Conservation (phyloP, 2,888 invertebrate genomes). For the Polyommatus iphigenia region DNA sequence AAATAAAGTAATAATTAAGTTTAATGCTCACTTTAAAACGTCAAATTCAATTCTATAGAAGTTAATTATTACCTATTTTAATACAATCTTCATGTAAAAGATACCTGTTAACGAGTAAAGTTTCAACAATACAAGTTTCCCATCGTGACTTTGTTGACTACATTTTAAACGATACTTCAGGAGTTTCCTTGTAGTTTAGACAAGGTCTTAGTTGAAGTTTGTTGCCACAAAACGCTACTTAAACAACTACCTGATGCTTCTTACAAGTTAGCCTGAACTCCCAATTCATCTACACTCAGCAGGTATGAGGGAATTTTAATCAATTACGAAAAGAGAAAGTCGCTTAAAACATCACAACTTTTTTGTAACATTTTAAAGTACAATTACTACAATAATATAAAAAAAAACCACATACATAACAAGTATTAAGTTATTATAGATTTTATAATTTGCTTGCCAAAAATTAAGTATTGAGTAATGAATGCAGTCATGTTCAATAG, state of each 20-base stretch:
- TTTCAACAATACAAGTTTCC: background rate
- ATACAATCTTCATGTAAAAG: background rate
- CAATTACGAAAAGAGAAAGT: too few species aligned
- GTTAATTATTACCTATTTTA: background rate
- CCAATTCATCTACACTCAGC: background rate
- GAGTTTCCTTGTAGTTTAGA: slow-evolving; percentile 4
- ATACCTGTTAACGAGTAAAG: background rate
- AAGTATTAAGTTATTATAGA: too few species aligned
- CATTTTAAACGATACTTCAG: background rate
- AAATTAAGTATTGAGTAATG: too few species aligned
- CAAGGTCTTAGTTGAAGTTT: slow-evolving; percentile 16
- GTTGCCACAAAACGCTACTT: slow-evolving; percentile 7
- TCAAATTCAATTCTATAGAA: background rate
- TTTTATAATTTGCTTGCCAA: too few species aligned
- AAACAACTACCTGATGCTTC: slow-evolving; percentile 18
- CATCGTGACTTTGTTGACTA: slow-evolving; percentile 17
- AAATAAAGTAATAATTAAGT: too few species aligned
- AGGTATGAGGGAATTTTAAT: too few species aligned
- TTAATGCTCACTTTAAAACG: background rate
- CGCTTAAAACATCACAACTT: too few species aligned
- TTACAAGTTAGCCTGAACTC: background rate
- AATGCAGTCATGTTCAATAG: too few species aligned
- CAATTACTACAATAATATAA: too few species aligned
- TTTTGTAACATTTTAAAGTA: too few species aligned
- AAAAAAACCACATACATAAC: too few species aligned